These are phyloP conservation scores for Achatina immaculata DNA, from an alignment of 1,140 invertebrate genomes.

Conservation along the genomic window DNA sequence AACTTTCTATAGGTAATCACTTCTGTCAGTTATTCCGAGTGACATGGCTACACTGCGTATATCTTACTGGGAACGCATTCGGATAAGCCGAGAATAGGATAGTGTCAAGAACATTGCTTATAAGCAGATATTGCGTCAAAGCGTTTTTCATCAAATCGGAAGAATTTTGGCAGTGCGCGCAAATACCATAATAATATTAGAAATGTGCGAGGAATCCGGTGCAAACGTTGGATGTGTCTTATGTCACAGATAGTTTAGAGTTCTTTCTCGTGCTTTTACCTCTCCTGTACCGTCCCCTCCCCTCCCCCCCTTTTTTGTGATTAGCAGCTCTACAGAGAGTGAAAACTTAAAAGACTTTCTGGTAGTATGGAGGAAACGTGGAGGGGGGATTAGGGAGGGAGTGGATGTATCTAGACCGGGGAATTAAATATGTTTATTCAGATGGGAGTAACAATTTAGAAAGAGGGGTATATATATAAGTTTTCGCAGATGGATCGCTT, in stretches of 20 bases:
- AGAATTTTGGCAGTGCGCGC: neutral
- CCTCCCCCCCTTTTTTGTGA: neutral
- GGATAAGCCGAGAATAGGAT: too few species aligned
- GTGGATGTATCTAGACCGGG: too few species aligned
- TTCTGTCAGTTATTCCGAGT: too few species aligned
- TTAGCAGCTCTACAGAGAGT: neutral
- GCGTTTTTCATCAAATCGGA: neutral
- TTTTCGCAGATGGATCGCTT: too few species aligned
- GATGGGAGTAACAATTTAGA: neutral
- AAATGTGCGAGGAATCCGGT: constrained; percentile 7
- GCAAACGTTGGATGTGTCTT: constrained; percentile 2
- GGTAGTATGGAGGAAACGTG: neutral
- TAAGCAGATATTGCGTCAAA: neutral
- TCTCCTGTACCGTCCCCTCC: neutral
- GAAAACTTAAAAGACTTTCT: neutral
- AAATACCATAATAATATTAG: constrained; percentile 15
- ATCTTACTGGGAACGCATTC: too few species aligned
- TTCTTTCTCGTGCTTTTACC: neutral
- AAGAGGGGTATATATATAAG: too few species aligned
- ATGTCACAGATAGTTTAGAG: constrained; percentile 13
- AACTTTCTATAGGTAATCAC: too few species aligned
- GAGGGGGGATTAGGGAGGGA: neutral
- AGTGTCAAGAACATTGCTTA: too few species aligned
- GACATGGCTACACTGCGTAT: too few species aligned
- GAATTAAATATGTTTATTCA: neutral